phyloP scores from a whole-genome alignment of 2,888 invertebrate genomes.

The Phaonia tiefii region DNA sequence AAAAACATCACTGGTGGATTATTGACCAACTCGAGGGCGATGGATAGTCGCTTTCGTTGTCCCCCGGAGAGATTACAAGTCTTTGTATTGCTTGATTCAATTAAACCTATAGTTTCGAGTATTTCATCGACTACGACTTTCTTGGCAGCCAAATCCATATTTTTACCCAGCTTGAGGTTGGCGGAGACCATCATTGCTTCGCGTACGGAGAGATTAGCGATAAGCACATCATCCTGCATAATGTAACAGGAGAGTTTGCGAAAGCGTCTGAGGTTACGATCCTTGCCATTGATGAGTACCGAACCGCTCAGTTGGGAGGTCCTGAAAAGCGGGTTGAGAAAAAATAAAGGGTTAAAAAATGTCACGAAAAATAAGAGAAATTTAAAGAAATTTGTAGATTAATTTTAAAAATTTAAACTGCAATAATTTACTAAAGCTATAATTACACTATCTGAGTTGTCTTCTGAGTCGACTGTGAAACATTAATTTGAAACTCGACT shows the following conservation, averaged over 20 bases:
- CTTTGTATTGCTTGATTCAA: constrained; percentile 89
- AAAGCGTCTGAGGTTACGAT: constrained; percentile 91
- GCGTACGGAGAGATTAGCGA: constrained; percentile 93
- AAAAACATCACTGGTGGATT: constrained; percentile 99
- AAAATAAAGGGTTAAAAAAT: background rate
- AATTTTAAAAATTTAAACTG: no score
- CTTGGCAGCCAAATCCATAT: constrained; percentile 86
- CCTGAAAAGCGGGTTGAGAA: constrained; percentile 81
- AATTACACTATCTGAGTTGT: no score
- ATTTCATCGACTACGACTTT: constrained; percentile 92
- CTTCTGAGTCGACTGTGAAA: no score
- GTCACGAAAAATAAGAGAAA: no score
- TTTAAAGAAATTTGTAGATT: no score
- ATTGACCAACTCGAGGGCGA: constrained; percentile 95
- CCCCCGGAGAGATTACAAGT: constrained; percentile 93
- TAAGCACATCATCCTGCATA: constrained; percentile 95
- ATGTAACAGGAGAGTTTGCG: constrained; percentile 97
- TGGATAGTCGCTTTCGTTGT: constrained; percentile 93
- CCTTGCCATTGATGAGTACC: constrained; percentile 93
- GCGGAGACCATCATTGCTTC: constrained; percentile 97
- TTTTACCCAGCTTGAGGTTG: constrained; percentile 93
- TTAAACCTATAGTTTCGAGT: constrained; percentile 90
- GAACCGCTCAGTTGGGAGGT: constrained; percentile 92
- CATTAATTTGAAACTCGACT: no score
- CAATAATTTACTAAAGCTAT: no score